Base-by-base conservation (phyloP, 1,140 invertebrate species). In the Eurosta solidaginis region DNA sequence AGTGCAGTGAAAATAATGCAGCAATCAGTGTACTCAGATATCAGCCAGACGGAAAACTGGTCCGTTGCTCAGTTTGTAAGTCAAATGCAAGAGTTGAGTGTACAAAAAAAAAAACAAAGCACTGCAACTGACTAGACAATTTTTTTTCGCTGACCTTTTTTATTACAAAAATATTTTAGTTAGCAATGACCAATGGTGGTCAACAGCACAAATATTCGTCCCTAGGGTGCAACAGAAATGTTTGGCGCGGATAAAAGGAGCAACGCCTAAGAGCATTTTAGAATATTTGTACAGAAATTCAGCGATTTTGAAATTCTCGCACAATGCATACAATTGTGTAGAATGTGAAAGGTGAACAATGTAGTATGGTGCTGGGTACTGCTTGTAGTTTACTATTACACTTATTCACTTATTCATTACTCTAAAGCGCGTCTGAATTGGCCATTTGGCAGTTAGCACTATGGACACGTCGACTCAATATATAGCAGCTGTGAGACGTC, bases 391-490 rank as follows among this genome's bases (percentile, higher is more conserved):
- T 10, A n/a, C 59, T n/a, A 22, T 25, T 22, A 52, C 10, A 14
- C 49, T 9, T 63, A 20, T 27, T 40, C 59, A n/a, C 17, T 40
- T 68, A 22, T 36, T 68, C 59, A 68, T 20, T 40, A 40, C 20
- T 33, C 33, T 68, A 68, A 68, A 68, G n/a, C 59, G 27, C 36
- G 59, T 20, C 33, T 68, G 7, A 68, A 68, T 68, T 68, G 59
- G 33, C 36, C 59, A 68, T 42, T 68, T 42, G 59, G 59, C 59
- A 68, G 59, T 68, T 68, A 40, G 59, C 59, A 22, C 59, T 68
- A 68, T 68, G 59, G 59, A 33, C 59, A 68, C 33, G 59, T 68
- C 7, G 33, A 40, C 33, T 68, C 6, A 33, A 36, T 36, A n/a
- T n/a, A 40, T 36, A 36, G 54, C 9, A 68, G 33, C 27, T 10